Percentiles rank a stretch among this genome's conserved stretches.
Conservation (phyloP, 1,140 invertebrate species). For the Drosophila ananassae region DNA sequence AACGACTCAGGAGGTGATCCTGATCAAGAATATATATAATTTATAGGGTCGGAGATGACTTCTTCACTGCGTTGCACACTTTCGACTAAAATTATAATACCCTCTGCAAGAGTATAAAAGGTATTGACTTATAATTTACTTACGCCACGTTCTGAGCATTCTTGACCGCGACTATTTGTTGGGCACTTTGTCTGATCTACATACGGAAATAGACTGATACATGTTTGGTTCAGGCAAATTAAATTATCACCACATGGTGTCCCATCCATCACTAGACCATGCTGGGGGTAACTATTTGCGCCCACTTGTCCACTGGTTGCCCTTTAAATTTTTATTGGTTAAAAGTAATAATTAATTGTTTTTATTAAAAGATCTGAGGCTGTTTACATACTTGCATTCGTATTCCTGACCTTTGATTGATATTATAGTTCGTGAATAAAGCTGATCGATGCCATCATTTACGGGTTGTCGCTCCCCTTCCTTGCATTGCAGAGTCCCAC, state of each 20-base stretch:
- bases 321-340: slow-evolving; percentile 83
- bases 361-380: background rate
- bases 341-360: background rate
- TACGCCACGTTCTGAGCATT: slow-evolving; percentile 97
- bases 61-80: too few relatives aligned
- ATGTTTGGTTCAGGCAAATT: slow-evolving; percentile 97
- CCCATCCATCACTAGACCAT: slow-evolving; percentile 94
- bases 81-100: too few relatives aligned
- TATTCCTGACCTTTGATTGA: slow-evolving; percentile 93
- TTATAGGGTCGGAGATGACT: too few relatives aligned
- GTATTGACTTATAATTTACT: slow-evolving; percentile 79
- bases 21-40: too few relatives aligned
- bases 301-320: slow-evolving; percentile 89
- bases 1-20: too few relatives aligned
- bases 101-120: too few relatives aligned
- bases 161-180: slow-evolving; percentile 92
- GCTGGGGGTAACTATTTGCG: slow-evolving; percentile 87
- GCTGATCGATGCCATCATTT: slow-evolving; percentile 90
- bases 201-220: slow-evolving; percentile 91
- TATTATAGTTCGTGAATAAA: slow-evolving; percentile 93
- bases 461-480: slow-evolving; percentile 91
- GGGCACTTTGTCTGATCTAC: slow-evolving; percentile 94
- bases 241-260: slow-evolving; percentile 95
- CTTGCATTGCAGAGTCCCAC: slow-evolving; percentile 96
- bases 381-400: slow-evolving; percentile 93